Conservation (phyloP, 2,888 invertebrate species). For the Callinectes sapidus region DNA sequence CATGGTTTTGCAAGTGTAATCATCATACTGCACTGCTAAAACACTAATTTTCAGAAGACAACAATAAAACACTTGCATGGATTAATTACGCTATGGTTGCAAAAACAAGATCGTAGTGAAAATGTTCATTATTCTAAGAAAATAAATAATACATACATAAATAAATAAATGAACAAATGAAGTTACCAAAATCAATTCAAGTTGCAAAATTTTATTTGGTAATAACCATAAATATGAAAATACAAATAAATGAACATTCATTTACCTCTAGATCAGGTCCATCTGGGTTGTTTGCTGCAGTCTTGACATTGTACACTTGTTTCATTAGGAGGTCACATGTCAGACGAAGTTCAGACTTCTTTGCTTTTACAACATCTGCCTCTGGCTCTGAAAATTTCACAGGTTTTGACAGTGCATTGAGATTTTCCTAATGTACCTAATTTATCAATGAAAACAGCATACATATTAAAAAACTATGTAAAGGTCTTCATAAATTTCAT, state of each 20-base stretch:
- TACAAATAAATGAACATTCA: background rate
- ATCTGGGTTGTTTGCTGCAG: conserved; percentile 79
- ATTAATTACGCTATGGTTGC: no score
- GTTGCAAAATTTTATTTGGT: background rate
- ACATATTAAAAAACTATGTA: background rate
- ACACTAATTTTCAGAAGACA: no score
- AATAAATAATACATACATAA: no score
- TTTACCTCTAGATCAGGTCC: conserved; percentile 81
- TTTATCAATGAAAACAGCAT: background rate
- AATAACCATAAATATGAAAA: no score
- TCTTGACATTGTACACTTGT: conserved; percentile 86
- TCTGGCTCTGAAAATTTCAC: conserved; percentile 61
- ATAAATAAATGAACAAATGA: no score
- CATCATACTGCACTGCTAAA: no score
- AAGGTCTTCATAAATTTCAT: background rate
- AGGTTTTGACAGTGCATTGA: background rate
- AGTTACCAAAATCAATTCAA: background rate
- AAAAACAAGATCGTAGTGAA: no score
- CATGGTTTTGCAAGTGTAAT: no score
- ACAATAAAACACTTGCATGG: no score
- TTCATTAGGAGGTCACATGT: conserved; percentile 91
- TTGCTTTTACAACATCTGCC: conserved; percentile 79
- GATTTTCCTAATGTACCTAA: background rate
- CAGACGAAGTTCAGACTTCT: conserved; percentile 86
- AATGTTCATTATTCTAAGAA: no score